Conservation (phyloP, 2,113 vertebrate genomes). For the Ailuropoda melanoleuca region DNA sequence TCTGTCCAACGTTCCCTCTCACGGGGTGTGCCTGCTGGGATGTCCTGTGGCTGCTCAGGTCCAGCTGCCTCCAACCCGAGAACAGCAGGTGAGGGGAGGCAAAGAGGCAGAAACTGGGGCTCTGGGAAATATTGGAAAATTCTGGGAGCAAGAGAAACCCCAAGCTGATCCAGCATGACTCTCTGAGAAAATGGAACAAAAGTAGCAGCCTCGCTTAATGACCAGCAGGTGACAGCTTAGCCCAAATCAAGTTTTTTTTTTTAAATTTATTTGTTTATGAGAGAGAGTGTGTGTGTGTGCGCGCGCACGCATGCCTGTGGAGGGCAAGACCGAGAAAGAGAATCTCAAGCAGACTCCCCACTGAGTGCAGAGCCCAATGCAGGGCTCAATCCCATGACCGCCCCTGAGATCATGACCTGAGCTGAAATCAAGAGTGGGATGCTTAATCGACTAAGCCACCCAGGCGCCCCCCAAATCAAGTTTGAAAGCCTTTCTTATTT, state of each 20-base stretch:
- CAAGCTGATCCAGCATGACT: not conserved
- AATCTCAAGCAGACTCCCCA: not conserved
- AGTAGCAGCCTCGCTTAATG: not conserved
- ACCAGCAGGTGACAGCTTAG: not conserved
- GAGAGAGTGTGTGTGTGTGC: not conserved
- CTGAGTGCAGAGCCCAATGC: not conserved
- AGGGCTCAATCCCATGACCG: not conserved
- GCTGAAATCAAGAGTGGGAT: not conserved
- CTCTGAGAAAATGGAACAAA: not conserved
- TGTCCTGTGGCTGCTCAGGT: not conserved
- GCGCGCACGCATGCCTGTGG: too few relatives aligned
- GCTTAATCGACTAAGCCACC: not conserved
- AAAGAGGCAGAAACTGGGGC: not conserved
- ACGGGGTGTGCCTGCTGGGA: not conserved
- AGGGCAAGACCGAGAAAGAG: not conserved
- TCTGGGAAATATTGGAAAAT: constrained; percentile 30
- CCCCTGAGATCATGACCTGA: too few relatives aligned
- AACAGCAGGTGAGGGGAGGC: not conserved
- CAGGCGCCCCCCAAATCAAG: not conserved
- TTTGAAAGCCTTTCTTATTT: not conserved
- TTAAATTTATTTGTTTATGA: not conserved
- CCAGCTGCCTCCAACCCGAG: not conserved
- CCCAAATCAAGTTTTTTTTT: too few relatives aligned
- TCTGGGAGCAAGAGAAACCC: not conserved
- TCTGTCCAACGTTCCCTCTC: not conserved